Base-by-base conservation (phyloP, 2,888 invertebrate genomes). In the Phrixothrix hirtus region DNA sequence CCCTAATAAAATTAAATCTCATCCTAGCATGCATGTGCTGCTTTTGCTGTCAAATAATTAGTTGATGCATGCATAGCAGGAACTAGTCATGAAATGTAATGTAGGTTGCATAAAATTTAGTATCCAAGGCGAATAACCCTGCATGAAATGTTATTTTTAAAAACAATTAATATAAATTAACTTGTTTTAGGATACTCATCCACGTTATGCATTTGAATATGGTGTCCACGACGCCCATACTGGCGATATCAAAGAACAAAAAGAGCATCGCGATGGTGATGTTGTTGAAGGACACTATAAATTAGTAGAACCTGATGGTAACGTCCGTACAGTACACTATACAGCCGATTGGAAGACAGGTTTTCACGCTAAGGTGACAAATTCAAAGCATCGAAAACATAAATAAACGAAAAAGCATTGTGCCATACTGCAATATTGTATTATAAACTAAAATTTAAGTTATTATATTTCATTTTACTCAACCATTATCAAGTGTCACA, bases 321-420 rank as follows among this genome's bases (percentile, higher is more conserved):
- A 86, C 57, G 84, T 87, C 47, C 81, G 88, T 59, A 88, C 86
- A 1, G 88, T 88, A 49, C 81, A 85, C 75, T 88, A 88, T 75
- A 81, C 84, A 47, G 88, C 88, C 46, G 88, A 88, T 72, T 88
- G 87, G 87, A 83, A 87, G 74, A 87, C 85, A 63, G 88, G 88
- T 66, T 88, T 88, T 79, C 87, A 87, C 72, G 88, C 88, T 52
- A 79, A 83, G 69, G 86, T 88, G 37, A 82, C 80, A 73, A 86
- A 87, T 74, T 68, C 71, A 1, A 73, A 73, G 39, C 59, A 57
- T 11, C 14, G 39, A 11, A 36, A 38, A 9, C 48, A 59, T 27
- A 46, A 39, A 41, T 25, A 43, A 14, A 38, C 13, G 29, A 17
- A 17, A 35, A 10, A 25, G 16, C 39, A 25, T 9, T 25, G 17